Conservation (phyloP, 2,888 invertebrate species). For the Nemurella pictetii region DNA sequence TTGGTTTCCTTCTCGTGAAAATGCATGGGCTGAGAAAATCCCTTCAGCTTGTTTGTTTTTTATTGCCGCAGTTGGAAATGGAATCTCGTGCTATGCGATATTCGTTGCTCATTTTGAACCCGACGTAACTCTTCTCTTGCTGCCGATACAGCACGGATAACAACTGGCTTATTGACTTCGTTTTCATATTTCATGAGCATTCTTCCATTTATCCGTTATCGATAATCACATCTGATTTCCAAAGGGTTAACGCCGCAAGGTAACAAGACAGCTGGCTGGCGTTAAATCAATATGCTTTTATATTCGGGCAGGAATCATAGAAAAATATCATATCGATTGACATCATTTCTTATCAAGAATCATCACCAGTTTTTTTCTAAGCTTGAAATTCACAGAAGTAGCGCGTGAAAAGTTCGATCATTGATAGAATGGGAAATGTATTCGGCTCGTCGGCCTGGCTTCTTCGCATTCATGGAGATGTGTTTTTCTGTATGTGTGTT, state of each 20-base stretch:
- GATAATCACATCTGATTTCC: constrained; percentile 3
- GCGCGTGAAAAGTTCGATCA: not conserved
- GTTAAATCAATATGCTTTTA: constrained; percentile 8
- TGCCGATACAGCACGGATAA: not conserved
- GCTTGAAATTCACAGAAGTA: not conserved
- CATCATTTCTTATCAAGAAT: not conserved
- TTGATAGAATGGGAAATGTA: not conserved
- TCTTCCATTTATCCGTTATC: constrained; percentile 1
- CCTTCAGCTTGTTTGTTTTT: not conserved
- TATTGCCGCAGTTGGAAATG: not conserved
- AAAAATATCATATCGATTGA: not conserved
- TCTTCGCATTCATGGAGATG: not conserved
- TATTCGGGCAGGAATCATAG: not conserved
- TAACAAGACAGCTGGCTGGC: constrained; percentile 5
- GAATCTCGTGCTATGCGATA: not conserved
- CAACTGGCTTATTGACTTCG: constrained; percentile 4
- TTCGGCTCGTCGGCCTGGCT: not conserved
- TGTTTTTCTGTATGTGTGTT: not conserved
- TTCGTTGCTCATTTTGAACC: not conserved
- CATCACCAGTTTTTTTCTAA: not conserved
- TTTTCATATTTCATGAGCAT: constrained; percentile 8
- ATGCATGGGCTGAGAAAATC: not conserved
- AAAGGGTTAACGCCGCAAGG: not conserved
- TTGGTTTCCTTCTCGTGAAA: not conserved
- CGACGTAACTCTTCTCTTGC: not conserved